These are phyloP conservation scores for Ricordea florida DNA, from an alignment of 92 coral and sea anemone species.

Conservation along the genomic window DNA sequence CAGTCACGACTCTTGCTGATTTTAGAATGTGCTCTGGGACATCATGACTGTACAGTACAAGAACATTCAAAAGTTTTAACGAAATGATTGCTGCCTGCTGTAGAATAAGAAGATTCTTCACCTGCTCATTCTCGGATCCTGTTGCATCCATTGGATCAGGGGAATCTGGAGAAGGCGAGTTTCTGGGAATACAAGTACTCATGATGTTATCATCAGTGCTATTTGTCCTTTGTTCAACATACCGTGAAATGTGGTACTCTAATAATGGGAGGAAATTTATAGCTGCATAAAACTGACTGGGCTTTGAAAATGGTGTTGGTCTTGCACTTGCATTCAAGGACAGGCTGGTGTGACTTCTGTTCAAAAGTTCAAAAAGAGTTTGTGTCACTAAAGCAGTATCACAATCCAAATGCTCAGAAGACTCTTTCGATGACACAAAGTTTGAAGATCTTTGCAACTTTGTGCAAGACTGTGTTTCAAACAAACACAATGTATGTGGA, in stretches of 20 bases:
- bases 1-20: constrained; percentile 12
- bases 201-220: constrained; percentile 53
- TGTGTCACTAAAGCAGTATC: constrained; percentile 1
- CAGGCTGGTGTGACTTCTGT: not conserved
- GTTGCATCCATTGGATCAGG: constrained; percentile 36
- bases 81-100: constrained; percentile 48
- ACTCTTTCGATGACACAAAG: not conserved
- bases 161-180: constrained; percentile 41
- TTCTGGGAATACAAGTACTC: constrained; percentile 46
- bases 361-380: constrained; percentile 20
- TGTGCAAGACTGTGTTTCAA: constrained; percentile 41
- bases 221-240: constrained; percentile 46
- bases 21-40: constrained; percentile 52
- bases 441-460: not conserved
- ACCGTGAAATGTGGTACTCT: constrained; percentile 62
- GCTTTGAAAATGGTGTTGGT: not conserved
- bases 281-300: constrained; percentile 17
- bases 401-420: not conserved
- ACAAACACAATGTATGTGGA: constrained; percentile 41
- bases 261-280: constrained; percentile 64
- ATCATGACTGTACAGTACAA: constrained; percentile 57
- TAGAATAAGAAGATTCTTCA: constrained; percentile 17
- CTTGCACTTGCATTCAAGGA: not conserved
- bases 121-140: constrained; percentile 35
- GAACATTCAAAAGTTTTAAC: constrained; percentile 62